Conservation (phyloP, 2,888 invertebrate genomes). For the Epiblema foenella region DNA sequence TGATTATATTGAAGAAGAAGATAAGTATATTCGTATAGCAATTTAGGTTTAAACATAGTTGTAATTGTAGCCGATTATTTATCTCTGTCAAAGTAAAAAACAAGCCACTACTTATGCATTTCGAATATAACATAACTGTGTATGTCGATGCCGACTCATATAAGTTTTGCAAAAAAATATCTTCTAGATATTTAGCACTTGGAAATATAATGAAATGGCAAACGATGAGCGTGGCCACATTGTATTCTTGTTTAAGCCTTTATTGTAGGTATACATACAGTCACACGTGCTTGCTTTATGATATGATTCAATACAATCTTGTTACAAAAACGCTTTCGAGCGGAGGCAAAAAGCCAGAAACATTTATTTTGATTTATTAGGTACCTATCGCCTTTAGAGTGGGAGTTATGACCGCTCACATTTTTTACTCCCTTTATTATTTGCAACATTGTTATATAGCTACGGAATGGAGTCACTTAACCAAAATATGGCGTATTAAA, state of each 20-base stretch:
- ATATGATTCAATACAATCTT: constrained; percentile 70
- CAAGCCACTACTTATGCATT: too few relatives aligned
- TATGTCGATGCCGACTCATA: too few relatives aligned
- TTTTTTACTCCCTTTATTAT: constrained; percentile 75
- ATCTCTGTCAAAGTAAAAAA: too few relatives aligned
- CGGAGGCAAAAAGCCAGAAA: constrained; percentile 67
- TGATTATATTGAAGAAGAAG: not conserved
- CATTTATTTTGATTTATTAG: constrained; percentile 70
- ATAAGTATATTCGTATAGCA: too few relatives aligned
- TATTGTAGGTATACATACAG: constrained; percentile 54
- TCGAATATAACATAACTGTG: too few relatives aligned
- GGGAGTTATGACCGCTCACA: constrained; percentile 70
- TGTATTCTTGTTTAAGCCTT: constrained; percentile 15
- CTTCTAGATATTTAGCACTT: too few relatives aligned
- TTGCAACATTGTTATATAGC: constrained; percentile 76
- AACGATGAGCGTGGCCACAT: constrained; percentile 1
- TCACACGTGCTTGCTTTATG: constrained; percentile 67
- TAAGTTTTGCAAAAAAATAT: too few relatives aligned
- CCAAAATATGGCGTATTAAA: constrained; percentile 81
- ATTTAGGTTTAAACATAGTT: too few relatives aligned
- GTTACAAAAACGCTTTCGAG: constrained; percentile 63
- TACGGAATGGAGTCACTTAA: constrained; percentile 70
- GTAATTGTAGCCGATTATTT: too few relatives aligned
- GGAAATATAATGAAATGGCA: not conserved
- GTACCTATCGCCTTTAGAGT: constrained; percentile 68